Conservation (phyloP, 2,888 invertebrate genomes). For the Metopia argyrocephala region DNA sequence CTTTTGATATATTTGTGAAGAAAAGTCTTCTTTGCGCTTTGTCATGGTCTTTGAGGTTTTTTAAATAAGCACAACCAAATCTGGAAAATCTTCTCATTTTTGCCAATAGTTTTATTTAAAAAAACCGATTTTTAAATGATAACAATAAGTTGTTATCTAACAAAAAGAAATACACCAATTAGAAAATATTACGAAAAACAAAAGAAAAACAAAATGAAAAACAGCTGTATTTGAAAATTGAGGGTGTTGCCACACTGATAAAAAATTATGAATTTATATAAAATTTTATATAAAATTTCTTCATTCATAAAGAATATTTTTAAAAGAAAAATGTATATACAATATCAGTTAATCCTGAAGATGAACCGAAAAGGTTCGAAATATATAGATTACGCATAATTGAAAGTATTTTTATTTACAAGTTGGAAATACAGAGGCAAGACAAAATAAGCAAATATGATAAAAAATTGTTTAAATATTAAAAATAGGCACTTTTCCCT, state of each 20-base stretch:
- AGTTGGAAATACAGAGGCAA: no score
- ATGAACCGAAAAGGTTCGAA: background rate
- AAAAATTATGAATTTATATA: background rate
- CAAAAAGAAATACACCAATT: background rate
- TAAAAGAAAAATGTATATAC: background rate
- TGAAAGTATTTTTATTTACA: no score
- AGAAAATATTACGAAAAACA: conserved; percentile 2
- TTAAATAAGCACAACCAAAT: background rate
- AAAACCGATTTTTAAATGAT: background rate
- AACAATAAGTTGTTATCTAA: conserved; percentile 44
- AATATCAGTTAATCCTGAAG: background rate
- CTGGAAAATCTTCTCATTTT: conserved; percentile 41
- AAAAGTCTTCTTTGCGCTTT: background rate
- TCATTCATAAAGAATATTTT: no score
- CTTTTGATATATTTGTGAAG: background rate
- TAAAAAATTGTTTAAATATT: no score
- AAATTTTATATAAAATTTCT: background rate
- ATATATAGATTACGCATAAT: no score
- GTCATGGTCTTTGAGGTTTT: background rate
- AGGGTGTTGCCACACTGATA: background rate
- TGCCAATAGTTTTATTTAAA: background rate
- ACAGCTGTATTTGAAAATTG: background rate
- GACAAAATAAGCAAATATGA: no score
- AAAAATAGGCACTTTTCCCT: no score
- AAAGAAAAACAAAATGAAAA: conserved; percentile 16